phyloP scores from a whole-genome alignment of 1,140 invertebrate species.

The Drosophila bifasciata region DNA sequence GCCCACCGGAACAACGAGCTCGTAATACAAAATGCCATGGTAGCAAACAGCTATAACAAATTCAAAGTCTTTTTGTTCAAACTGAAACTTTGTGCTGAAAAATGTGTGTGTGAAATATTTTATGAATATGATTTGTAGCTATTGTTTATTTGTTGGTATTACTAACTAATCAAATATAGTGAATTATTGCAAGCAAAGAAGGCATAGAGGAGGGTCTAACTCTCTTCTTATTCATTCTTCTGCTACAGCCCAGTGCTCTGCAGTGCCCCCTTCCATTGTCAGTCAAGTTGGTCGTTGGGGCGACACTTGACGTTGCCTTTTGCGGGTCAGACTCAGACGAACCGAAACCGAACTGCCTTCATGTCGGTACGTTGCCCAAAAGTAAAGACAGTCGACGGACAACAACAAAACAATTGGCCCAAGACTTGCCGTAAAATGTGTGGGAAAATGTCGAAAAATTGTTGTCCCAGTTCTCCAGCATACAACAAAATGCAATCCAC shows the following conservation, averaged over 20 bases:
- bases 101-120: conserved; percentile 22
- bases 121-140: conserved; percentile 52
- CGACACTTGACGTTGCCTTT: conserved; percentile 39
- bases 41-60: conserved; percentile 49
- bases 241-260: conserved; percentile 14
- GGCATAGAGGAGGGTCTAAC: neutral
- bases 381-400: conserved; percentile 28
- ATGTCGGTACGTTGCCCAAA: conserved; percentile 9
- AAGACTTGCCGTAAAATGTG: conserved; percentile 2
- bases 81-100: conserved; percentile 2
- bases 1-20: conserved; percentile 15
- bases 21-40: conserved; percentile 60
- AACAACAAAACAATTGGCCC: conserved; percentile 33
- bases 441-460: conserved; percentile 34
- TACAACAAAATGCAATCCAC: conserved; percentile 54
- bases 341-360: conserved; percentile 18
- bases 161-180: conserved; percentile 46
- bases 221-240: conserved; percentile 6
- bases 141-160: conserved; percentile 8
- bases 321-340: conserved; percentile 52
- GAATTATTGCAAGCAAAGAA: conserved; percentile 44
- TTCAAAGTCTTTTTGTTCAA: conserved; percentile 8
- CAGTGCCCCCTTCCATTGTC: conserved; percentile 11
- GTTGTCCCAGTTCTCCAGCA: conserved; percentile 62
- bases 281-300: conserved; percentile 32